phyloP scores from a whole-genome alignment of 2,113 vertebrate species.

The Speoplatyrhinus poulsoni region DNA sequence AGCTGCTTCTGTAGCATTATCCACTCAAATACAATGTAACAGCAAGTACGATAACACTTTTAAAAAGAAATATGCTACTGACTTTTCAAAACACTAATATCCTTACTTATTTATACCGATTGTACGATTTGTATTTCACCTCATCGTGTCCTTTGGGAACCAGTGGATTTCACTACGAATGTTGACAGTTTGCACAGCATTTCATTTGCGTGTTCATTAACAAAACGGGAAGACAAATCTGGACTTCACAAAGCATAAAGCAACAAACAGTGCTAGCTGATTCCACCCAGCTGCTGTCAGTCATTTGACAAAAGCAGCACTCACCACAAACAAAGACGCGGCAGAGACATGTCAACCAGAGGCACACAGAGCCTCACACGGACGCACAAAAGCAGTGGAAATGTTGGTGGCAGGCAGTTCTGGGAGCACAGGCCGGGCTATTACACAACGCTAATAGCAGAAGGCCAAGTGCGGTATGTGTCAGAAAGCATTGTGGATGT shows the following conservation, averaged over 20 bases:
- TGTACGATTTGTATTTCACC: too few species aligned
- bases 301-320: background rate
- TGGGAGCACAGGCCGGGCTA: slow-evolving; percentile 42
- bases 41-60: background rate
- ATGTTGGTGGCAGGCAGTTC: slow-evolving; percentile 62
- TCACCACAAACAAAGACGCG: slow-evolving; percentile 2
- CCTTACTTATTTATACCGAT: background rate
- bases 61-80: background rate
- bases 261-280: too few species aligned
- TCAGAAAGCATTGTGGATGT: slow-evolving; percentile 29
- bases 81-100: background rate
- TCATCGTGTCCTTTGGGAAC: too few species aligned
- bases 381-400: slow-evolving; percentile 44
- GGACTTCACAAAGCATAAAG: background rate
- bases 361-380: slow-evolving; percentile 10
- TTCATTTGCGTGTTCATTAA: too few species aligned
- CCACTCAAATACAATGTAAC: background rate
- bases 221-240: background rate
- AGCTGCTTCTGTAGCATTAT: slow-evolving; percentile 9
- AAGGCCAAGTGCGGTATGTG: slow-evolving; percentile 28
- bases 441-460: slow-evolving; percentile 59
- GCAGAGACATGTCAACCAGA: background rate
- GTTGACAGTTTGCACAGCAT: too few species aligned
- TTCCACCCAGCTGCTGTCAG: too few species aligned
- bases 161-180: too few species aligned